Base-by-base conservation (phyloP, 2,797 vertebrate species). In the Sebastes paucispinis region DNA sequence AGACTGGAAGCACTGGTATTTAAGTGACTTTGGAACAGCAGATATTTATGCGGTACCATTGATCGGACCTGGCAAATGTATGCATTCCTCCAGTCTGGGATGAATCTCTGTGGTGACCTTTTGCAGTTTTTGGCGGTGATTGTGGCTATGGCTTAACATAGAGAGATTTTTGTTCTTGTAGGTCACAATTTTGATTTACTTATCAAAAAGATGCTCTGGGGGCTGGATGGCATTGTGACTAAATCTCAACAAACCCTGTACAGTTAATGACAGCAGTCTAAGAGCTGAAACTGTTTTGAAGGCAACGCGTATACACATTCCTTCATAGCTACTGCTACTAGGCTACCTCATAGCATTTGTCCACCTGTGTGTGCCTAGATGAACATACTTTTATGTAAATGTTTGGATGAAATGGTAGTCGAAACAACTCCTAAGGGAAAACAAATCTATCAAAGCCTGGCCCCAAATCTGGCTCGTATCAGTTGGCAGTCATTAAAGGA, bases 1-100 rank as follows among this genome's bases (percentile, higher is more conserved):
- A 89, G 94, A 88, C 93, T 94, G 94, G 93, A 93, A 95, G 90
- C 92, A 95, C 95, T 96, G 97, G 95, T 96, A 97, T 97, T 98
- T 97, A 96, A 94, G 94, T 94, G 96, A 95, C 94, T 96, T 85
- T 43, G 76, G 72, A 93, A 94, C 94, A 85, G 73, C 93, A 95
- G 95, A 97, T 94, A 95, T 91, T 96, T 93, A 92, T 94, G 90
- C 74, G 81, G 85, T 93, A 91, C 93, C 88, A 88, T 87, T 95
- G 95, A 97, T 95, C 83, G 69, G 91, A 93, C 83, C 90, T 95
- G 96, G 94, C 92, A 95, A 96, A 96, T 95, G 81, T 92, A 93
- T 90, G 85, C 89, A 73, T 90, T 90, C 70, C 76, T 77, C 60
- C 58, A 27, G 70, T 80, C 74, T 22, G 69, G 29, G 68, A 75